Conservation (phyloP, 2,797 vertebrate species). For the Denticeps clupeoides region DNA sequence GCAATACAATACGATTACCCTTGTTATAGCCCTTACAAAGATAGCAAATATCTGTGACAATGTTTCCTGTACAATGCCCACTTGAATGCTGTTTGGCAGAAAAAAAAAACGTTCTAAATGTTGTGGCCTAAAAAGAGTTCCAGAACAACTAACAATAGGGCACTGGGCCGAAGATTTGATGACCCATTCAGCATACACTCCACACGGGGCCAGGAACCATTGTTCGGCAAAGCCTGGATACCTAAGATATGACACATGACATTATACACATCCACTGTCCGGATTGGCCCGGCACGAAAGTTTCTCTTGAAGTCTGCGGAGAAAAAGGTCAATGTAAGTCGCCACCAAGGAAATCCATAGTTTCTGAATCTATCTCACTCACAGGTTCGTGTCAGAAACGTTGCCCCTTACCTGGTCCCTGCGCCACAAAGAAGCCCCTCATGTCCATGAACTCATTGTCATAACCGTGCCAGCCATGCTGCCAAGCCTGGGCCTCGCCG, state of each 20-base stretch:
- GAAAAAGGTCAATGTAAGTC: constrained; percentile 1
- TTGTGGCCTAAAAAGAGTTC: no score
- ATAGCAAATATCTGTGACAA: no score
- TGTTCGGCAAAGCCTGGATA: constrained; percentile 77
- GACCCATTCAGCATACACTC: constrained; percentile 61
- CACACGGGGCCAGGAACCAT: constrained; percentile 88
- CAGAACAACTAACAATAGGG: constrained; percentile 21
- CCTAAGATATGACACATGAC: constrained; percentile 74
- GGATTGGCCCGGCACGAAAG: constrained; percentile 68
- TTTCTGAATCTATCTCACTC: no score
- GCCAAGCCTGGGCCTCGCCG: constrained; percentile 64
- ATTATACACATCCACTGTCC: constrained; percentile 83
- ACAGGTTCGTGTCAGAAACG: neutral
- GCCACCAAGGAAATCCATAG: no score
- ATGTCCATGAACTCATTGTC: constrained; percentile 88
- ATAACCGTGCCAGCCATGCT: constrained; percentile 90
- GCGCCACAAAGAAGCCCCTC: constrained; percentile 81
- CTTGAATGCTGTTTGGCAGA: no score
- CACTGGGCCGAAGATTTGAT: constrained; percentile 3
- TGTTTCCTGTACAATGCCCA: no score
- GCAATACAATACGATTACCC: no score
- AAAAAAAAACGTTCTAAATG: neutral
- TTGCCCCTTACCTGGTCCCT: constrained; percentile 71
- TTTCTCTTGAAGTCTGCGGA: constrained; percentile 78
- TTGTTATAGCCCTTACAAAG: no score